phyloP scores from a whole-genome alignment of 35 echinoderm and acorn worm species.

The Antedon bifida region DNA sequence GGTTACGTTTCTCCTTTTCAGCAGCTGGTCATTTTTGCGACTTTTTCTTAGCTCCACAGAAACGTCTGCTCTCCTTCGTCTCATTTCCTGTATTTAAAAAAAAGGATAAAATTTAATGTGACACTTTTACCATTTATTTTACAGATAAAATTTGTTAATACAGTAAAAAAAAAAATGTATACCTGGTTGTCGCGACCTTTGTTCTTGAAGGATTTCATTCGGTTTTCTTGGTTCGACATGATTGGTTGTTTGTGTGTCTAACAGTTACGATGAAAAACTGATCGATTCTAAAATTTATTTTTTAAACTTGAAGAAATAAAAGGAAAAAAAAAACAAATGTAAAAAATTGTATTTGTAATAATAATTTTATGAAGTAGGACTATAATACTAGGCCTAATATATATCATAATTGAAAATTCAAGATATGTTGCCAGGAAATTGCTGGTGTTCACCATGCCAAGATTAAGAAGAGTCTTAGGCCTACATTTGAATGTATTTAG shows the following conservation, averaged over 20 bases:
- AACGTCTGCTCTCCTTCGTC: conserved; percentile 47
- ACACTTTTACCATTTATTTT: neutral
- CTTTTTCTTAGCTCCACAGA: conserved; percentile 66
- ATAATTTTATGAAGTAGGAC: too few species aligned
- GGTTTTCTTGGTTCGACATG: conserved; percentile 47
- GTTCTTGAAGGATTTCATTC: conserved; percentile 91
- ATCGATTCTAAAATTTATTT: too few species aligned
- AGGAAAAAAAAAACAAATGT: too few species aligned
- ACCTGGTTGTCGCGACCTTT: conserved; percentile 63
- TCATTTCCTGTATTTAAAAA: neutral
- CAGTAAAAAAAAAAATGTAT: conserved; percentile 1
- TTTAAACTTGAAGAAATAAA: too few species aligned
- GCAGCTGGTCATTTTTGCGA: conserved; percentile 60
- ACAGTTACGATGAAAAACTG: too few species aligned
- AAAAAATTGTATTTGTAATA: too few species aligned
- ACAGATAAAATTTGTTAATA: neutral
- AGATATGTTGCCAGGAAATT: too few species aligned
- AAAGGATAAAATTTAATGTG: neutral
- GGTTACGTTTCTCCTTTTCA: conserved; percentile 65
- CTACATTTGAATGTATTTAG: too few species aligned
- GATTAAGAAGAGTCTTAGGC: too few species aligned
- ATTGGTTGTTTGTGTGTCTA: neutral
- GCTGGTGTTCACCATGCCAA: too few species aligned
- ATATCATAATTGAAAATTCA: too few species aligned
- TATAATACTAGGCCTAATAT: too few species aligned